Evolutionary conservation across 2,888 invertebrate genomes (phyloP).

Genomic region (Lepidocyrtoides sp.): DNA sequence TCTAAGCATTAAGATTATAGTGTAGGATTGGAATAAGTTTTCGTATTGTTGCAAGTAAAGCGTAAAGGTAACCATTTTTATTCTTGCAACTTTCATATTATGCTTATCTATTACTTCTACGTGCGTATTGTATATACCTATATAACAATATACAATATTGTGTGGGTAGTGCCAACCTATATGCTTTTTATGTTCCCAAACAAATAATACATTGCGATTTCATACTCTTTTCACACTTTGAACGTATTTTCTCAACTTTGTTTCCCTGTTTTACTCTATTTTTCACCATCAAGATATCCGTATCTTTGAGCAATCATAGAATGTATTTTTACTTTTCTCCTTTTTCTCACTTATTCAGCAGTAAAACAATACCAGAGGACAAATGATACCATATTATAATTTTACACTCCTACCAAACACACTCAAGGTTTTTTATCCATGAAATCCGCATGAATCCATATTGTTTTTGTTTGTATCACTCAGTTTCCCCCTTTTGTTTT

Average conservation of each 20-base stretch:
- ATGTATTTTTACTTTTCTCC: neutral
- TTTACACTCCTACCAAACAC: constrained; percentile 4
- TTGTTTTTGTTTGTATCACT: constrained; percentile 68
- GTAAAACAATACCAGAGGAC: constrained; percentile 23
- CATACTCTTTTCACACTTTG: constrained; percentile 54
- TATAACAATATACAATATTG: too few species aligned
- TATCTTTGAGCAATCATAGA: constrained; percentile 50
- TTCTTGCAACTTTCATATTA: too few species aligned
- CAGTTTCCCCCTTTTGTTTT: constrained; percentile 44
- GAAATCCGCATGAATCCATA: constrained; percentile 62
- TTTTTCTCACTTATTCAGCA: neutral
- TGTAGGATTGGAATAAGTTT: too few species aligned
- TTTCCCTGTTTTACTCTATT: constrained; percentile 10
- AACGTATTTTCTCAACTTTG: constrained; percentile 1
- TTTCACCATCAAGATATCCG: neutral
- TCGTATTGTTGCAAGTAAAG: too few species aligned
- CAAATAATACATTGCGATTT: neutral
- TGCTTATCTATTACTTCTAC: too few species aligned
- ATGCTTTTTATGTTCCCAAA: neutral
- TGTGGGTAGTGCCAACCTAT: neutral
- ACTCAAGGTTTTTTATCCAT: too few species aligned
- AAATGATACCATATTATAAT: constrained; percentile 60
- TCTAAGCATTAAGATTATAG: too few species aligned
- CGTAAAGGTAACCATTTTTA: too few species aligned
- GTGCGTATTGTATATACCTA: too few species aligned